A percentile compares a stretch with the other conserved stretches of the same genome.
phyloP scores from a whole-genome alignment of 2,113 vertebrate genomes.

The Labeo rohita region DNA sequence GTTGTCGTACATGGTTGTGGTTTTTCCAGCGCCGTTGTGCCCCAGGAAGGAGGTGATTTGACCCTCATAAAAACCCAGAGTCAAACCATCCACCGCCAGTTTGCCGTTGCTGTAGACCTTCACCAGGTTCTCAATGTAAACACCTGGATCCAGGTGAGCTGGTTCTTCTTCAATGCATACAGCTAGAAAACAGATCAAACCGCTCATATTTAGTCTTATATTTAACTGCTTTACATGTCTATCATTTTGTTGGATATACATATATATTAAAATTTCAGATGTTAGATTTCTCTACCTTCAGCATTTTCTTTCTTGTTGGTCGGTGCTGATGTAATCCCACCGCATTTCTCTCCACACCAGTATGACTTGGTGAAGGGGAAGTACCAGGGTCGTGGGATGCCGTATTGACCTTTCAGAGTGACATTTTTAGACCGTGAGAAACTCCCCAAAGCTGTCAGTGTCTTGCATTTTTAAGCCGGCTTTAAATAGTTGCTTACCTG shows the following conservation, averaged over 20 bases:
- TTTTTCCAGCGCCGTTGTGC: slow-evolving; percentile 98
- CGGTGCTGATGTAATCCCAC: slow-evolving; percentile 69
- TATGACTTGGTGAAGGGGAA: slow-evolving; percentile 94
- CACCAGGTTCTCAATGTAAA: slow-evolving; percentile 94
- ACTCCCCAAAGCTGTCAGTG: not conserved
- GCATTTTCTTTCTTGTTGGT: slow-evolving; percentile 79
- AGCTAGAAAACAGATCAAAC: slow-evolving; percentile 67
- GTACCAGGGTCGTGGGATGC: slow-evolving; percentile 95
- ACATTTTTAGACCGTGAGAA: not conserved
- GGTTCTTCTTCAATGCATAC: slow-evolving; percentile 95
- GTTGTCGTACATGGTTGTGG: slow-evolving; percentile 93
- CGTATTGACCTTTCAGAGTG: slow-evolving; percentile 85
- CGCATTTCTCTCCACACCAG: slow-evolving; percentile 89
- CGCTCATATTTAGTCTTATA: not conserved
- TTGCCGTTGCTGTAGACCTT: slow-evolving; percentile 96
- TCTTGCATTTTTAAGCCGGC: not conserved
- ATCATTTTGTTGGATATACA: too few species aligned
- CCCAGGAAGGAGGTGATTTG: slow-evolving; percentile 98
- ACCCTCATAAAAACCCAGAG: slow-evolving; percentile 93
- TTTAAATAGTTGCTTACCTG: slow-evolving; percentile 76
- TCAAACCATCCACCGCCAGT: slow-evolving; percentile 91
- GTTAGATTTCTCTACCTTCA: too few species aligned
- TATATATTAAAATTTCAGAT: too few species aligned
- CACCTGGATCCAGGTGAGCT: slow-evolving; percentile 87
- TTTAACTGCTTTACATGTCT: not conserved